These are phyloP conservation scores for Wiebesia pumilae DNA, from an alignment of 1,140 invertebrate species.

Conservation along the genomic window DNA sequence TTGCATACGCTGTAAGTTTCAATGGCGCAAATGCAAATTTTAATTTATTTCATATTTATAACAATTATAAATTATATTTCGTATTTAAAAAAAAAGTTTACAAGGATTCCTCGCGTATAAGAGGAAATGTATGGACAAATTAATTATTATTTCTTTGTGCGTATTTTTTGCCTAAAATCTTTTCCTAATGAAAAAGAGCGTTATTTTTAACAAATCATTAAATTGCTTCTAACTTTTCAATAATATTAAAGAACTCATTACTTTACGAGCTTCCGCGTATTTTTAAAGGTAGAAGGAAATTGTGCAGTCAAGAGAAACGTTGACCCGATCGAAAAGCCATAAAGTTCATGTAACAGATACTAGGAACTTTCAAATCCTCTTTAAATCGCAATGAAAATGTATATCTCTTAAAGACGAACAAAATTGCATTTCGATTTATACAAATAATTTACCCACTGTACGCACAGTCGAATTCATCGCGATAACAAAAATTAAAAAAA, in stretches of 20 bases:
- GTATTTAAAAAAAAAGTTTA: too few species aligned
- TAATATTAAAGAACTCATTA: not conserved
- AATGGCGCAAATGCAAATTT: too few species aligned
- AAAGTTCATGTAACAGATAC: not conserved
- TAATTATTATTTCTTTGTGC: not conserved
- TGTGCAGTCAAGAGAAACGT: not conserved
- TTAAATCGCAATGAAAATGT: not conserved
- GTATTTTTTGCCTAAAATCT: not conserved
- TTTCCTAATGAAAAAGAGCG: not conserved
- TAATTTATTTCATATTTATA: too few species aligned
- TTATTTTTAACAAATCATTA: not conserved
- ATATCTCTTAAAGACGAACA: not conserved
- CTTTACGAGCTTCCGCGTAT: not conserved
- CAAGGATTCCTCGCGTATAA: too few species aligned
- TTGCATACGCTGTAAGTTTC: too few species aligned
- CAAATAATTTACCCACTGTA: not conserved
- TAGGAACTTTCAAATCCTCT: not conserved
- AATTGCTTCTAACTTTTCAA: not conserved
- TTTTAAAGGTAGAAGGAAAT: not conserved
- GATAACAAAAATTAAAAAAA: constrained; percentile 15
- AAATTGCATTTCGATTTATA: not conserved
- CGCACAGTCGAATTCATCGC: not conserved
- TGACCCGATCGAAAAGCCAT: constrained; percentile 8
- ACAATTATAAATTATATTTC: too few species aligned
- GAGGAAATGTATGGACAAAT: too few species aligned